Conservation (phyloP, 2,888 invertebrate species). For the Athrips mouffetella region DNA sequence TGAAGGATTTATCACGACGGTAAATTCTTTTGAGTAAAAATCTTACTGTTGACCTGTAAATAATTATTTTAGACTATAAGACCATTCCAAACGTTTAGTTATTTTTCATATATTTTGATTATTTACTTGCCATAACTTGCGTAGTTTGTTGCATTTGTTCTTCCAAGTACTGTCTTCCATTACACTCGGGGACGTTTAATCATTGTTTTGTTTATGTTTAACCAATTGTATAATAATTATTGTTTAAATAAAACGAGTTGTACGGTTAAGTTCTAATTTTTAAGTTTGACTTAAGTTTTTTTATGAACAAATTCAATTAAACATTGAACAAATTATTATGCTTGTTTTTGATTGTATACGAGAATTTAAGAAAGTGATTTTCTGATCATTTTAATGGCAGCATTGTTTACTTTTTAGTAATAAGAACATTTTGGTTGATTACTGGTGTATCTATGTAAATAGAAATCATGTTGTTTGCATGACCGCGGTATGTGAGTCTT, state of each 20-base stretch:
- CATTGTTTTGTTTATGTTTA: conserved; percentile 69
- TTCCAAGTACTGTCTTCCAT: conserved; percentile 55
- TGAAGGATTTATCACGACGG: too few relatives aligned
- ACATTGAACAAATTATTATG: not conserved
- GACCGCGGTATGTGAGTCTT: conserved; percentile 63
- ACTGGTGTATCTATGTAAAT: conserved; percentile 63
- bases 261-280: conserved; percentile 29
- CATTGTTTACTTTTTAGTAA: not conserved
- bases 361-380: not conserved
- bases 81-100: conserved; percentile 73
- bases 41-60: conserved; percentile 73
- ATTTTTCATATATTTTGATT: conserved; percentile 64
- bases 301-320: not conserved
- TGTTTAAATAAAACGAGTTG: conserved; percentile 45
- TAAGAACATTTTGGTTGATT: not conserved
- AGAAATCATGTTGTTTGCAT: conserved; percentile 59
- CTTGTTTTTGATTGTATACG: not conserved
- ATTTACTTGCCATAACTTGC: conserved; percentile 71
- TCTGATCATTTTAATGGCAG: not conserved
- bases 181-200: conserved; percentile 54
- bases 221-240: conserved; percentile 61
- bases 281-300: conserved; percentile 30
- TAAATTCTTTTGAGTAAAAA: conserved; percentile 30
- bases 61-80: conserved; percentile 57
- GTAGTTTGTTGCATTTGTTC: conserved; percentile 59